phyloP scores from a whole-genome alignment of 1,140 invertebrate genomes.

The Listronotus bonariensis region DNA sequence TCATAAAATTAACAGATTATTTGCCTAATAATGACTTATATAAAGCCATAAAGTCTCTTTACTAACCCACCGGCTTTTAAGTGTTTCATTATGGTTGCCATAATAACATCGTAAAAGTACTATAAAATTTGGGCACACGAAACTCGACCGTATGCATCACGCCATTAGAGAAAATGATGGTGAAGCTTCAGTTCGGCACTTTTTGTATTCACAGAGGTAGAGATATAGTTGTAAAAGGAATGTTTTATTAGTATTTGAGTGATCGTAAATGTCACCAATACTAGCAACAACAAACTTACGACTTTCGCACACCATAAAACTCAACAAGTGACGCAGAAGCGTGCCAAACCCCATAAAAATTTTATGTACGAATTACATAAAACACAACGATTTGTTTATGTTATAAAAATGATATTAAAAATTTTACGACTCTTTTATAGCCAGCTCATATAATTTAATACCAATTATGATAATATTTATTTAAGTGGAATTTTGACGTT shows the following conservation, averaged over 20 bases:
- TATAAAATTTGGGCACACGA: slow-evolving; percentile 31
- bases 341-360: slow-evolving; percentile 48
- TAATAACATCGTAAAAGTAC: slow-evolving; percentile 38
- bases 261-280: slow-evolving; percentile 51
- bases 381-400: slow-evolving; percentile 46
- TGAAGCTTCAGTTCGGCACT: slow-evolving; percentile 36
- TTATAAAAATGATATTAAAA: slow-evolving; percentile 39
- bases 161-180: slow-evolving; percentile 12
- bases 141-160: slow-evolving; percentile 14
- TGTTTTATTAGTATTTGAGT: slow-evolving; percentile 51
- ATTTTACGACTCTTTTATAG: slow-evolving; percentile 37
- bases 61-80: slow-evolving; percentile 35
- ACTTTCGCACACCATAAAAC: slow-evolving; percentile 42
- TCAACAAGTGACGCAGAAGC: slow-evolving; percentile 35
- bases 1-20: slow-evolving; percentile 34
- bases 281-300: slow-evolving; percentile 40
- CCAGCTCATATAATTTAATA: slow-evolving; percentile 3
- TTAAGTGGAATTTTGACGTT: not conserved
- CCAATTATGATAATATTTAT: slow-evolving; percentile 24
- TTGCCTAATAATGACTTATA: slow-evolving; percentile 41
- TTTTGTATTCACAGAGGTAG: slow-evolving; percentile 47
- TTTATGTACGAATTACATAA: slow-evolving; percentile 44
- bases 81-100: slow-evolving; percentile 35
- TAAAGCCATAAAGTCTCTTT: slow-evolving; percentile 36
- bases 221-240: slow-evolving; percentile 48